These are phyloP conservation scores for Oreochromis niloticus DNA, from an alignment of 2,113 vertebrate species.

Conservation along the genomic window DNA sequence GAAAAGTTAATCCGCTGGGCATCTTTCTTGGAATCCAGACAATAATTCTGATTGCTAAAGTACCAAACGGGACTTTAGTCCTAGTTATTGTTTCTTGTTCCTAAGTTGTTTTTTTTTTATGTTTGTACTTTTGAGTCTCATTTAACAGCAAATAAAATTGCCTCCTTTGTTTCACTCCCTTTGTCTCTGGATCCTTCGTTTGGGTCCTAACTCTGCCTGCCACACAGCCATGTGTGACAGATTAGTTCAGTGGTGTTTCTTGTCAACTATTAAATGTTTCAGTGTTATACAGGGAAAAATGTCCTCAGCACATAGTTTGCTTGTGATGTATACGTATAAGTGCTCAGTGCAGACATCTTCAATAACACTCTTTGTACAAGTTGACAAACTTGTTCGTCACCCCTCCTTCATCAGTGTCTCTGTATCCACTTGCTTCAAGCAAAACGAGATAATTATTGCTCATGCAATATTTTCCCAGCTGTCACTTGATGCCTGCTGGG, in stretches of 20 bases:
- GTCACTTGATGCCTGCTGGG: not conserved
- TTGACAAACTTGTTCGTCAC: not conserved
- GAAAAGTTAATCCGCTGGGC: no score
- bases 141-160: not conserved
- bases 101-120: rapidly evolving
- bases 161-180: not conserved
- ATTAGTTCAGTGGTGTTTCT: not conserved
- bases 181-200: not conserved
- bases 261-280: not conserved
- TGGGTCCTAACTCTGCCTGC: not conserved
- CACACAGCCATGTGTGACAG: not conserved
- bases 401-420: not conserved
- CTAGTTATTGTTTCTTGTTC: not conserved
- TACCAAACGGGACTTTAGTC: not conserved
- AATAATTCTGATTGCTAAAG: no score
- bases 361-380: not conserved
- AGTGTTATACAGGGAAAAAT: not conserved
- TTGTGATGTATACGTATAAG: not conserved
- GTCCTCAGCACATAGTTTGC: not conserved
- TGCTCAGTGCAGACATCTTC: not conserved
- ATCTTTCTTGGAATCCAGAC: no score
- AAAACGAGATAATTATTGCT: not conserved
- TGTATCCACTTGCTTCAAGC: not conserved
- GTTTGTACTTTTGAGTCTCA: not conserved
- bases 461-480: not conserved